These are phyloP conservation scores for Biston betularia DNA, from an alignment of 2,888 invertebrate species.

Conservation along the genomic window DNA sequence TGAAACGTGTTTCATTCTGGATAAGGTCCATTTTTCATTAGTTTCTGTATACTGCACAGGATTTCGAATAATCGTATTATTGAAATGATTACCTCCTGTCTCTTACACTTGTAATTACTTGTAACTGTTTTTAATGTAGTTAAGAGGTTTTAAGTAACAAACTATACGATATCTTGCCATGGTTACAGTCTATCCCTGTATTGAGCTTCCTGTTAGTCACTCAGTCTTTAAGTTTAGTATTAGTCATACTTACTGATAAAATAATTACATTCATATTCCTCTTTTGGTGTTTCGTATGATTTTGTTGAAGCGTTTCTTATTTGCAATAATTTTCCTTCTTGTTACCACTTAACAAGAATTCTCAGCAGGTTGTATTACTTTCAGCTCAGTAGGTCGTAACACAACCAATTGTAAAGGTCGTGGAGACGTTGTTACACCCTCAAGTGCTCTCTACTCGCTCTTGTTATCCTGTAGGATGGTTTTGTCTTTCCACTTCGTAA, in stretches of 20 bases:
- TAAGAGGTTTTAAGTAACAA: conserved; percentile 1
- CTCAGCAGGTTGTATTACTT: conserved; percentile 32
- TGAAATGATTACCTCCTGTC: conserved; percentile 7
- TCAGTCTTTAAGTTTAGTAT: not conserved
- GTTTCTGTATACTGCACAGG: conserved; percentile 33
- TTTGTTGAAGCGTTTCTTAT: not conserved
- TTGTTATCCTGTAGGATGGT: conserved; percentile 54
- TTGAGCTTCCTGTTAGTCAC: not conserved
- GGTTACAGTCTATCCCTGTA: not conserved
- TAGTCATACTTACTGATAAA: conserved; percentile 8
- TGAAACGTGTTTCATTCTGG: conserved; percentile 55
- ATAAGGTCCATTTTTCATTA: conserved; percentile 53
- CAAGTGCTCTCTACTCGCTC: conserved; percentile 56
- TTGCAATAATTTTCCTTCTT: conserved; percentile 13
- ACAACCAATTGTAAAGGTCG: conserved; percentile 55
- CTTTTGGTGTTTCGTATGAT: not conserved
- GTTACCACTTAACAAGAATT: conserved; percentile 16
- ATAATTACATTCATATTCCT: not conserved
- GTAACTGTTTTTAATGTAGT: not conserved
- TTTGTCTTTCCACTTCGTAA: conserved; percentile 41
- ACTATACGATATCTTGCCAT: conserved; percentile 1
- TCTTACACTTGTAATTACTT: not conserved
- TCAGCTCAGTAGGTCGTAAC: conserved; percentile 42
- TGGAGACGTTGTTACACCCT: conserved; percentile 58
- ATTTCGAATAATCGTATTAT: conserved; percentile 18